Conservation (phyloP, 2,888 invertebrate species). For the Byasa hedistus region DNA sequence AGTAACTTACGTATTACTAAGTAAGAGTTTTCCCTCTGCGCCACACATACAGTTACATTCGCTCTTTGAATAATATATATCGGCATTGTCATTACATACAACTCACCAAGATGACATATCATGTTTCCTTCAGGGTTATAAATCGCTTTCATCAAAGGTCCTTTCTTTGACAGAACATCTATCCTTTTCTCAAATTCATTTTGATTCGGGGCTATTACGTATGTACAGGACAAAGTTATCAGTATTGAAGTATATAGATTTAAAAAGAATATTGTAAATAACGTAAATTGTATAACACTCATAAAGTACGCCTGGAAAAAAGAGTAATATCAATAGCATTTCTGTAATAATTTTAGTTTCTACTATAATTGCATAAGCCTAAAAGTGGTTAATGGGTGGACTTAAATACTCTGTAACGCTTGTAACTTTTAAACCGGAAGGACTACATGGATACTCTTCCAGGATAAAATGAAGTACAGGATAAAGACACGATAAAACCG, state of each 20-base stretch:
- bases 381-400: too few species aligned
- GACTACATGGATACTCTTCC: too few species aligned
- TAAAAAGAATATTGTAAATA: slow-evolving; percentile 69
- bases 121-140: slow-evolving; percentile 62
- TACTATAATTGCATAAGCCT: too few species aligned
- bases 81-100: background rate
- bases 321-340: background rate
- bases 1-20: too few species aligned
- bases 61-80: background rate
- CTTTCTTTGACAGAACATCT: slow-evolving; percentile 41
- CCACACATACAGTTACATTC: background rate
- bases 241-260: slow-evolving; percentile 69
- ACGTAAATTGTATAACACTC: slow-evolving; percentile 72
- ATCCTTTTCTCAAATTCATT: slow-evolving; percentile 49
- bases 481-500: too few species aligned
- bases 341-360: too few species aligned
- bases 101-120: slow-evolving; percentile 60
- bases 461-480: too few species aligned
- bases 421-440: too few species aligned
- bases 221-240: slow-evolving; percentile 66
- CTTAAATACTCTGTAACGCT: too few species aligned
- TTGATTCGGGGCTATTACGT: slow-evolving; percentile 49
- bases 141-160: slow-evolving; percentile 49
- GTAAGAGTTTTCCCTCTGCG: too few species aligned
- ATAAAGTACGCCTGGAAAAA: slow-evolving; percentile 70